Evolutionary conservation across 2,888 invertebrate species (phyloP), one percentile per base, ranked within the genome.

Genomic region (Drosophila suboccidentalis): DNA sequence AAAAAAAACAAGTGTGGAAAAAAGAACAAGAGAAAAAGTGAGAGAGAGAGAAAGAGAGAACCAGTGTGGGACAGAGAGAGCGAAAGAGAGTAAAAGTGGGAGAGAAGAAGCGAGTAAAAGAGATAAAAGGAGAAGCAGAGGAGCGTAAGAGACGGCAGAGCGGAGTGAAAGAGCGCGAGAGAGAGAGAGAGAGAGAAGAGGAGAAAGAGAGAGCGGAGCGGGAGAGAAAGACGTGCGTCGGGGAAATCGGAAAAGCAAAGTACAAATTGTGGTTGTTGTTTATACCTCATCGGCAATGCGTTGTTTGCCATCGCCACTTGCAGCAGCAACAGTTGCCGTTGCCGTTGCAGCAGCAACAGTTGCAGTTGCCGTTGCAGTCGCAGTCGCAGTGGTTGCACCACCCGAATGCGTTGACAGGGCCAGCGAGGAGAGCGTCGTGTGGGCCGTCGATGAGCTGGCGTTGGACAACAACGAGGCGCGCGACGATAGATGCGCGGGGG

Each of bases 401-500:
- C 22, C 15, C 26, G 58, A 58, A 22, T 47, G 60, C 51, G 39
- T 51, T 10, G 29, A 46, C 17, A 47, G 26, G 10, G 53, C 53
- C 22, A 29, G 54, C 53, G 86, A 78, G 50, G 90, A 71, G 57
- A 87, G 68, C 53, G 90, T 89, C 5, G 90, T 90, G 17, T 89
- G 91, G 5, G 80, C 87, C 26, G 91, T 90, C 29, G 91, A 90
- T 26, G 72, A 89, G 54, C 91, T 92, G 46, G 87, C 89, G 53
- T 87, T 89, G 57, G 87, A 90, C 32, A 92, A 89, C 64, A 91
- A 74, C 67, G 92, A 91, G 41, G 90, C 91, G 8, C 91, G 82
- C 29, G 93, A 92, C 5, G 92, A 91, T n/a, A 92, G 72, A 75
- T 92, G 92, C 10, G 90, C 89, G 81, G 94, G 94, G 82, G 94